Conservation (phyloP, 1,140 invertebrate genomes). For the Reticulitermes speratus region DNA sequence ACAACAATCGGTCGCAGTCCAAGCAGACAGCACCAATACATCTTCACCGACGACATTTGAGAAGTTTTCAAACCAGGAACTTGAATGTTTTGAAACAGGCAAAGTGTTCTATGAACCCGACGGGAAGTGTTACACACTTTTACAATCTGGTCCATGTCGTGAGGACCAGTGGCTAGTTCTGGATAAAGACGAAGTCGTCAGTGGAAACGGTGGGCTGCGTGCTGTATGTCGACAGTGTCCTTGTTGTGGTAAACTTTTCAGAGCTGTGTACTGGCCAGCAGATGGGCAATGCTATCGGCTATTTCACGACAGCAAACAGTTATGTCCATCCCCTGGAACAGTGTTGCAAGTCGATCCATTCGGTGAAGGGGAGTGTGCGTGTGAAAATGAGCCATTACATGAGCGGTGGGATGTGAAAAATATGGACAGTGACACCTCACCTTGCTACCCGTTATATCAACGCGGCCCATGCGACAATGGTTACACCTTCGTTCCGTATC, state of each 20-base stretch:
- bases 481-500: background rate
- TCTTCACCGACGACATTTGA: too few species aligned
- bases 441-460: slow-evolving; percentile 29
- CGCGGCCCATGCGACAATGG: slow-evolving; percentile 29
- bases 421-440: background rate
- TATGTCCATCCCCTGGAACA: background rate
- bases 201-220: background rate
- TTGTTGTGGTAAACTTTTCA: background rate
- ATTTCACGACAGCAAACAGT: background rate
- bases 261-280: slow-evolving; percentile 25
- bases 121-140: background rate
- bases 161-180: background rate
- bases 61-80: background rate
- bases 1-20: too few species aligned
- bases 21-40: too few species aligned
- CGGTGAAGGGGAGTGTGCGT: background rate
- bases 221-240: background rate
- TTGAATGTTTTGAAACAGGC: background rate
- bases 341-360: background rate
- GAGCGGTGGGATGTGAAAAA: background rate
- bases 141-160: background rate
- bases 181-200: background rate
- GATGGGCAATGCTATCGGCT: slow-evolving; percentile 19
- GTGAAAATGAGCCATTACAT: background rate
- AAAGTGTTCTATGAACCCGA: background rate